phyloP scores from a whole-genome alignment of 2,888 invertebrate genomes.

The Latheticus oryzae region DNA sequence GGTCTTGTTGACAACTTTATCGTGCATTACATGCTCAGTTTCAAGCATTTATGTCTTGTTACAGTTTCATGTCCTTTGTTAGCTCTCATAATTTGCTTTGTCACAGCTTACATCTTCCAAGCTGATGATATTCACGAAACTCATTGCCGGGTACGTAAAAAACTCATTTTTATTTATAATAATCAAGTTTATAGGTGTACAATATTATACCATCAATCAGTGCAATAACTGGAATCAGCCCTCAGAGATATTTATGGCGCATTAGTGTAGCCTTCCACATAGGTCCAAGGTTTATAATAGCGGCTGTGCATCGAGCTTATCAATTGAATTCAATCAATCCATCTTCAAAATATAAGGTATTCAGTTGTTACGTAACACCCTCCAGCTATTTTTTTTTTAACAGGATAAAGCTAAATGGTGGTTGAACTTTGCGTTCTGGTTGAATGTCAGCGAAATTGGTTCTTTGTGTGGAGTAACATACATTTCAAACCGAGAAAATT shows the following conservation, averaged over 20 bases:
- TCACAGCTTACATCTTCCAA: slow-evolving; percentile 91
- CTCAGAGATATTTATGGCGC: slow-evolving; percentile 93
- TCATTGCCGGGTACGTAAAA: slow-evolving; percentile 82
- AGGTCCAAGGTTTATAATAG: slow-evolving; percentile 90
- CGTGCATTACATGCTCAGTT: slow-evolving; percentile 78
- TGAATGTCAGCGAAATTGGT: slow-evolving; percentile 86
- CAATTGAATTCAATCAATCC: slow-evolving; percentile 76
- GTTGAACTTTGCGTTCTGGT: slow-evolving; percentile 81
- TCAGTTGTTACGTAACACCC: slow-evolving; percentile 35
- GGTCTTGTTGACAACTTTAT: slow-evolving; percentile 60
- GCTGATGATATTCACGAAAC: slow-evolving; percentile 95
- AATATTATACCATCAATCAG: slow-evolving; percentile 96
- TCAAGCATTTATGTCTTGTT: slow-evolving; percentile 83
- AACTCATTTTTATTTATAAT: background rate
- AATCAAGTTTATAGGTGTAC: slow-evolving; percentile 76
- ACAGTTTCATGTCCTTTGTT: slow-evolving; percentile 88
- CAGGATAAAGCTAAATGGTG: slow-evolving; percentile 71
- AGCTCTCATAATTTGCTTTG: slow-evolving; percentile 87
- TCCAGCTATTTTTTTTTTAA: slow-evolving; percentile 47
- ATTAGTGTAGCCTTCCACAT: slow-evolving; percentile 92
- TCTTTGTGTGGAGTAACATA: slow-evolving; percentile 93
- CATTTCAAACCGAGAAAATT: slow-evolving; percentile 94
- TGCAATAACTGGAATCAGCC: slow-evolving; percentile 93
- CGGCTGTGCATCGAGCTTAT: slow-evolving; percentile 86
- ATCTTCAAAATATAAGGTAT: slow-evolving; percentile 70